Conservation (phyloP, 2,113 vertebrate species). For the Galemys pyrenaicus region DNA sequence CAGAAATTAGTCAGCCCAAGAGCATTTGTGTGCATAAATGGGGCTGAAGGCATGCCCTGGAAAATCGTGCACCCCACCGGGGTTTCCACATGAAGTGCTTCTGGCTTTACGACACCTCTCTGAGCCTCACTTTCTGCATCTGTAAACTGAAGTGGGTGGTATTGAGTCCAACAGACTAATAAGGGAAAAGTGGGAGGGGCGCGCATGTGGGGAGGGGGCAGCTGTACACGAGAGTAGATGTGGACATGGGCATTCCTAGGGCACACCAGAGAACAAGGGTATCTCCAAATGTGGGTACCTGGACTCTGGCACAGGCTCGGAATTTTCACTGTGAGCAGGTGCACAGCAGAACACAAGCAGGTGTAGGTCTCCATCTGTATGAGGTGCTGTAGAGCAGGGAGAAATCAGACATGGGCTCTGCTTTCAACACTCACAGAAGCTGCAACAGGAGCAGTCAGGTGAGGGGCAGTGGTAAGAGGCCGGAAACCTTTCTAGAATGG, state of each 20-base stretch:
- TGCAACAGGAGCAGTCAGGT: not conserved
- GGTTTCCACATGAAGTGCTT: not conserved
- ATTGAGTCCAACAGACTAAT: not conserved
- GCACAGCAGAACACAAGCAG: not conserved
- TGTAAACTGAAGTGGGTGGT: not conserved
- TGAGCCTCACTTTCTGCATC: not conserved
- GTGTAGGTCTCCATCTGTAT: not conserved
- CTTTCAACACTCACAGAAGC: not conserved
- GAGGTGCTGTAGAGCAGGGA: not conserved
- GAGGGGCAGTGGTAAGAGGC: not conserved
- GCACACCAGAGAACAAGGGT: not conserved
- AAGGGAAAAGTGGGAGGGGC: not conserved
- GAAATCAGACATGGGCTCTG: not conserved
- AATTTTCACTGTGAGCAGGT: not conserved
- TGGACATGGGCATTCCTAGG: not conserved
- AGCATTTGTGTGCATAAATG: not conserved
- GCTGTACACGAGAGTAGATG: not conserved
- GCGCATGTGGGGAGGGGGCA: fast-evolving
- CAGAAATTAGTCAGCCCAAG: not conserved
- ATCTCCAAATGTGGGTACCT: not conserved
- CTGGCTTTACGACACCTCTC: not conserved
- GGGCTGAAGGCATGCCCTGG: not conserved
- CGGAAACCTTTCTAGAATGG: not conserved
- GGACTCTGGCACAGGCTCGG: not conserved
- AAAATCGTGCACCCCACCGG: not conserved